phyloP scores from a whole-genome alignment of 2,797 vertebrate species.

The Ispidina lecontei region DNA sequence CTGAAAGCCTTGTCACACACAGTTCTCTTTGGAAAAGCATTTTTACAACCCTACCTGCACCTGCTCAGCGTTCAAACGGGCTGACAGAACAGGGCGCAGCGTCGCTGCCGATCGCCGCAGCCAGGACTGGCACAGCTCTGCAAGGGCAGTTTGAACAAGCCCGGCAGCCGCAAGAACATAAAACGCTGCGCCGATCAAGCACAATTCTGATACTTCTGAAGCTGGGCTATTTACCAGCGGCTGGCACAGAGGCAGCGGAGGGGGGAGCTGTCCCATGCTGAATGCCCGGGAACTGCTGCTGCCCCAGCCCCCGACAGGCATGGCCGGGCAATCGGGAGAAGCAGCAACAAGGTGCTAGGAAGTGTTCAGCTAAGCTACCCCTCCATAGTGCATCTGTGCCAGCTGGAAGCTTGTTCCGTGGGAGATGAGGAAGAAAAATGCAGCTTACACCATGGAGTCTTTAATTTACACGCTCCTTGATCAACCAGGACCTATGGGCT shows the following conservation, averaged over 20 bases:
- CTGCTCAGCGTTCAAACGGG: background rate
- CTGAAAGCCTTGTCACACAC: background rate
- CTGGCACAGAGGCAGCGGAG: background rate
- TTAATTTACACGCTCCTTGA: background rate
- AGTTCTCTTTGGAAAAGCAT: background rate
- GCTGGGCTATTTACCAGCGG: background rate
- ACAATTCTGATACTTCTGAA: background rate
- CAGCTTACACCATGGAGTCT: accelerated
- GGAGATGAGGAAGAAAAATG: background rate
- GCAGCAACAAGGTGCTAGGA: background rate
- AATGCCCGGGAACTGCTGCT: background rate
- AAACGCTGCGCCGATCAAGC: accelerated
- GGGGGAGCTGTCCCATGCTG: background rate
- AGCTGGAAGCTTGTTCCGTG: background rate
- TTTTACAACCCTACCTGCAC: background rate
- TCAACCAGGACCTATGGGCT: background rate
- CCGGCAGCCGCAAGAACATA: background rate
- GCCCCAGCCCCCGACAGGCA: background rate
- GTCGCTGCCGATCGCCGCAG: accelerated
- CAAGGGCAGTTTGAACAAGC: background rate
- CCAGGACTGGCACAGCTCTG: background rate
- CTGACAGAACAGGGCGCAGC: accelerated
- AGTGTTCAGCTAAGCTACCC: background rate
- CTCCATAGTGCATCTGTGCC: background rate
- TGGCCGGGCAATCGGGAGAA: accelerated